Conservation (phyloP, 2,888 invertebrate species). For the Mesoligia furuncula region DNA sequence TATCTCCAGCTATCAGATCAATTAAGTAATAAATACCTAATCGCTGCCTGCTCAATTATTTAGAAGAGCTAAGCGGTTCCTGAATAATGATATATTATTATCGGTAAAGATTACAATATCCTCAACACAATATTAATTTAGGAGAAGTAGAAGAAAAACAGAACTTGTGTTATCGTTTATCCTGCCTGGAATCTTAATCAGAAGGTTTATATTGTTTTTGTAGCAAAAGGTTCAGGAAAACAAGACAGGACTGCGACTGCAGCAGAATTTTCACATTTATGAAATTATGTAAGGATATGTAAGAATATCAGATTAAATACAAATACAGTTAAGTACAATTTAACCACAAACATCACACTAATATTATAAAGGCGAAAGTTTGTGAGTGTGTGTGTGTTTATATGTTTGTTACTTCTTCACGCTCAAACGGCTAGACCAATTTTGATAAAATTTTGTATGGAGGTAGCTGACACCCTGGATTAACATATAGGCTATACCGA, state of each 20-base stretch:
- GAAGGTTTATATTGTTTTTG: not conserved
- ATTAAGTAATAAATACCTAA: constrained; percentile 18
- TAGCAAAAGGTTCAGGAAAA: not conserved
- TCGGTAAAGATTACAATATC: not conserved
- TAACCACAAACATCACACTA: too few relatives aligned
- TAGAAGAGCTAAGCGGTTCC: constrained; percentile 2
- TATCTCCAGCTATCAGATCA: constrained; percentile 19
- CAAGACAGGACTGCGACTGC: too few relatives aligned
- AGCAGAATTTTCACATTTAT: not conserved
- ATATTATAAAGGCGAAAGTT: too few relatives aligned
- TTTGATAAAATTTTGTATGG: too few relatives aligned
- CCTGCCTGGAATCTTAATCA: not conserved
- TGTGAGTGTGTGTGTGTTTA: too few relatives aligned
- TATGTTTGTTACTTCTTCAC: too few relatives aligned
- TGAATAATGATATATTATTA: constrained; percentile 21
- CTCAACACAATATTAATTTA: constrained; percentile 17
- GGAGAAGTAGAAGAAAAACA: constrained; percentile 6
- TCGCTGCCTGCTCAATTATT: constrained; percentile 27
- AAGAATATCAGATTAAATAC: too few relatives aligned
- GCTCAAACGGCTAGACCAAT: too few relatives aligned
- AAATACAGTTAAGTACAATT: not conserved
- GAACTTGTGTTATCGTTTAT: not conserved
- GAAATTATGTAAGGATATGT: not conserved
- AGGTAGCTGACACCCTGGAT: too few relatives aligned
- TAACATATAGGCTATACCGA: too few relatives aligned